phyloP scores from a whole-genome alignment of 1,140 invertebrate species.

The Drepana arcuata region DNA sequence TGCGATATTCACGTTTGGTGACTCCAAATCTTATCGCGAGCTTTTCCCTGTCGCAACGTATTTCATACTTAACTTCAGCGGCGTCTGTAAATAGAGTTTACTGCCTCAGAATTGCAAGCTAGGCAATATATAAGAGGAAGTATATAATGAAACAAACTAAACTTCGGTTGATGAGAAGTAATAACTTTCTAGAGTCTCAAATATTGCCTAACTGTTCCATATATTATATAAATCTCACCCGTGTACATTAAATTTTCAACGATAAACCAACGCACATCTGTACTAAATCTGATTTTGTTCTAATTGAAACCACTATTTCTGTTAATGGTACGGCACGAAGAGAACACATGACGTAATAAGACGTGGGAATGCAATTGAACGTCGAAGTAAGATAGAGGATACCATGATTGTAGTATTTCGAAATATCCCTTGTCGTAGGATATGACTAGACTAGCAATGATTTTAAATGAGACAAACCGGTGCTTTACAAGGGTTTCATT shows the following conservation, averaged over 20 bases:
- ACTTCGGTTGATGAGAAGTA: too few species aligned
- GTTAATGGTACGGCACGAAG: constrained; percentile 25
- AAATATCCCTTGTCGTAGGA: background rate
- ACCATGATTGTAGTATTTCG: constrained; percentile 9
- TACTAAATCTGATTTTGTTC: constrained; percentile 18
- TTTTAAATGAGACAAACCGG: background rate
- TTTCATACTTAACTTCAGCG: too few species aligned
- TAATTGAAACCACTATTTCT: constrained; percentile 25
- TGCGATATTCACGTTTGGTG: too few species aligned
- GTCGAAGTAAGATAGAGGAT: constrained; percentile 21
- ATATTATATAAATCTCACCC: background rate
- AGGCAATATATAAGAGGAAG: too few species aligned
- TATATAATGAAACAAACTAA: too few species aligned
- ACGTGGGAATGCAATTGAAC: constrained; percentile 45
- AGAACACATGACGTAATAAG: constrained; percentile 34
- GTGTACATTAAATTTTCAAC: background rate
- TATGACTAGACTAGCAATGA: too few species aligned
- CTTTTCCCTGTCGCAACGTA: too few species aligned
- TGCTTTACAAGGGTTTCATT: too few species aligned
- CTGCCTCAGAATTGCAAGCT: too few species aligned
- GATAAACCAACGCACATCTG: constrained; percentile 13
- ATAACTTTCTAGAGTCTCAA: background rate
- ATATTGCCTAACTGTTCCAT: background rate
- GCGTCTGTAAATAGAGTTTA: too few species aligned
- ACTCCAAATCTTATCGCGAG: too few species aligned